A percentile compares a stretch with the other conserved stretches of the same genome.
Conservation (phyloP, 2,113 vertebrate genomes). For the Coptodon rendalli region DNA sequence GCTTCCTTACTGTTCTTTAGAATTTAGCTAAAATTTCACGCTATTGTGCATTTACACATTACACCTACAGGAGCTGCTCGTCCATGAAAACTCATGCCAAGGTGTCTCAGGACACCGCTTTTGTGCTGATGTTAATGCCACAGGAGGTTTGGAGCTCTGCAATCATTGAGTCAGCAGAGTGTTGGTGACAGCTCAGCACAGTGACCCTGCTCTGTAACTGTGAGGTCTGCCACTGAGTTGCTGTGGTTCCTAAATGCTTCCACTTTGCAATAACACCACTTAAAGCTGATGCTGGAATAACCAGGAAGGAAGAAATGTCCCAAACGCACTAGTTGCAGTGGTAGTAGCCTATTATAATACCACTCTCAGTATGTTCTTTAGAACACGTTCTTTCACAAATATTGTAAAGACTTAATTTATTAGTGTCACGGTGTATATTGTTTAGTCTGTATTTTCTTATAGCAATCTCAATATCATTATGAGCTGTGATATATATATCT, state of each 20-base stretch:
- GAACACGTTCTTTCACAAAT: neutral
- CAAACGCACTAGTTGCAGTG: neutral
- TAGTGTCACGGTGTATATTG: neutral
- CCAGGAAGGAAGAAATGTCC: neutral
- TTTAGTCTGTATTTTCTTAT: neutral
- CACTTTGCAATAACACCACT: neutral
- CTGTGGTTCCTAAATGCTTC: neutral
- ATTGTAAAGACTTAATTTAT: neutral
- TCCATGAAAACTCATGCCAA: neutral
- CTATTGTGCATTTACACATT: neutral
- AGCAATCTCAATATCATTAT: neutral
- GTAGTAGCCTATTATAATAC: neutral
- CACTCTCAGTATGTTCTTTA: neutral
- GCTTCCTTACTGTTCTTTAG: neutral
- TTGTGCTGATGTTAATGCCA: neutral
- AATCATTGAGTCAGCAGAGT: neutral
- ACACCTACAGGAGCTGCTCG: neutral
- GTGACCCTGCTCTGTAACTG: neutral
- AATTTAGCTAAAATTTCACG: neutral
- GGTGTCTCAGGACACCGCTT: neutral
- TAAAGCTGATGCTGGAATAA: neutral
- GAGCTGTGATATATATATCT: neutral
- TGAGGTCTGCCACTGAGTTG: neutral
- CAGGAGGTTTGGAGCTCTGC: neutral
- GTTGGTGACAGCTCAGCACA: neutral